Percentiles rank a stretch among this genome's conserved stretches.
These are phyloP conservation scores for Coregonus suidteri DNA, from an alignment of 2,797 vertebrate genomes.

Conservation along the genomic window DNA sequence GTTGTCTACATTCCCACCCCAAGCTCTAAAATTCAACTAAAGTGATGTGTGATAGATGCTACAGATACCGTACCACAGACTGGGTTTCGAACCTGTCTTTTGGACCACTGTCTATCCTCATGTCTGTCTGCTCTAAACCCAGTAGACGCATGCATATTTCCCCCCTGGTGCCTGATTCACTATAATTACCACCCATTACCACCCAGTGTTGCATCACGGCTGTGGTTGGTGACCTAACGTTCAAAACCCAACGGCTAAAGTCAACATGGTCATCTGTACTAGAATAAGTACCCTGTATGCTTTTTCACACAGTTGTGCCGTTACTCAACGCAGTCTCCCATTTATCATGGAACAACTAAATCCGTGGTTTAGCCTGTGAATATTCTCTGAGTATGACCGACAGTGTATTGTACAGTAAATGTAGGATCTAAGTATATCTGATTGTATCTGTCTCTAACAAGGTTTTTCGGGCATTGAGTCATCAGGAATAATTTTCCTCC, in stretches of 20 bases:
- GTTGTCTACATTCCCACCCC: slow-evolving; percentile 52
- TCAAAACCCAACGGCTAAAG: not conserved
- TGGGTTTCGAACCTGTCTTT: not conserved
- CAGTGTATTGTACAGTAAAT: not conserved
- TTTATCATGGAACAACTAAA: not conserved
- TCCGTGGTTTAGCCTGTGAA: not conserved
- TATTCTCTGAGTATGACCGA: not conserved
- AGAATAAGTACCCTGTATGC: not conserved
- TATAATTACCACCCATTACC: not conserved
- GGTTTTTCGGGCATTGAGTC: not conserved
- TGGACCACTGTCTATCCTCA: not conserved
- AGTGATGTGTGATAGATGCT: slow-evolving; percentile 32
- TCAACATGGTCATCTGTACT: not conserved
- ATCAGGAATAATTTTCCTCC: not conserved
- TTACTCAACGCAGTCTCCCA: not conserved
- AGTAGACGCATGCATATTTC: not conserved
- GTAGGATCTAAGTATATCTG: not conserved
- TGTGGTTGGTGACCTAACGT: not conserved
- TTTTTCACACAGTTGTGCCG: not conserved
- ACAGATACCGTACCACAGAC: slow-evolving; percentile 1
- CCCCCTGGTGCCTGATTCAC: not conserved
- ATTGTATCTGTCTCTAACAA: not conserved
- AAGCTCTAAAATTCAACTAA: slow-evolving; percentile 51
- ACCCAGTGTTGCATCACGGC: not conserved
- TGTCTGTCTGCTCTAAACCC: slow-evolving; percentile 29